These are phyloP conservation scores for Chloropsis cyanopogon DNA, from an alignment of 2,113 vertebrate species.

Conservation along the genomic window DNA sequence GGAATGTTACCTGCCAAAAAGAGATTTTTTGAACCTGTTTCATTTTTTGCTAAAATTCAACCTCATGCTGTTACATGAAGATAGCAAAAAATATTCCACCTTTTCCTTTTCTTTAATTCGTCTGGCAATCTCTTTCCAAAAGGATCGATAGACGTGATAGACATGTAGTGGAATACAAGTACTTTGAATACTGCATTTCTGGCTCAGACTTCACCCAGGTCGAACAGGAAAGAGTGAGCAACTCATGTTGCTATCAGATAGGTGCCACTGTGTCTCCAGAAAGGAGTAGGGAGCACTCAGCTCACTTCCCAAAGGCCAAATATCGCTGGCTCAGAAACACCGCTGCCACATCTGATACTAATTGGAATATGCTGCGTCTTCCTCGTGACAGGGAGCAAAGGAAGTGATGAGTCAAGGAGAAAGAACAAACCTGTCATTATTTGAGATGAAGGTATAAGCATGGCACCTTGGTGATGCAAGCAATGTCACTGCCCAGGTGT, in stretches of 20 bases:
- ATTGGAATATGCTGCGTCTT: neutral
- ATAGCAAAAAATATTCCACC: neutral
- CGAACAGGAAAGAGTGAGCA: neutral
- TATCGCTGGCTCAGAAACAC: neutral
- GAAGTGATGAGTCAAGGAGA: neutral
- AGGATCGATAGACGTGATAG: neutral
- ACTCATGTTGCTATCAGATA: neutral
- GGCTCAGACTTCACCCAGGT: neutral
- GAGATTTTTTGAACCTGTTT: neutral
- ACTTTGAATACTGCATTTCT: neutral
- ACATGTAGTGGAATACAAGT: neutral
- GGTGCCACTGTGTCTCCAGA: neutral
- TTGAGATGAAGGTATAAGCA: neutral
- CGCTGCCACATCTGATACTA: neutral
- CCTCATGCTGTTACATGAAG: neutral
- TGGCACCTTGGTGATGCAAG: neutral
- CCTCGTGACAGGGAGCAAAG: neutral
- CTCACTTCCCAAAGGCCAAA: neutral
- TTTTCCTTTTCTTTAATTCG: neutral
- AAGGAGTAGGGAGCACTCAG: neutral
- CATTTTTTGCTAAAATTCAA: neutral
- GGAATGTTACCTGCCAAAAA: neutral
- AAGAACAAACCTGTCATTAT: constrained; percentile 7
- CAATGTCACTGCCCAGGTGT: neutral
- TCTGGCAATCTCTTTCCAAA: neutral